Evolutionary conservation across 2,888 invertebrate genomes (phyloP).

Genomic region (Euplagia quadripunctaria): DNA sequence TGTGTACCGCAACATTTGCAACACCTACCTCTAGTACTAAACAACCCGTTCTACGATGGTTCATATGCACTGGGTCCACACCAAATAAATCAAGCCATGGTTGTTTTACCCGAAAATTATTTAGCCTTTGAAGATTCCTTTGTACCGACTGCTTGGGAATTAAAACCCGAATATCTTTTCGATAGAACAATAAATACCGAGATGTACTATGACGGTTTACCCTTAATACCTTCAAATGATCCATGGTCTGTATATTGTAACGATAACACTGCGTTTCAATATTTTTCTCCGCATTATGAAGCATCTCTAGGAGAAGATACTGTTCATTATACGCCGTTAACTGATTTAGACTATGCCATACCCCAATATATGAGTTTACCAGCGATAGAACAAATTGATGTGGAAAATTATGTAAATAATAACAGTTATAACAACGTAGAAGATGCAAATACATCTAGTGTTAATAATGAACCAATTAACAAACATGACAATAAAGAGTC

Average conservation of each 20-base stretch:
- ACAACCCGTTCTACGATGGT: constrained; percentile 85
- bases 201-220: constrained; percentile 76
- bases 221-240: constrained; percentile 78
- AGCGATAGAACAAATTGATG: constrained; percentile 66
- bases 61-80: constrained; percentile 74
- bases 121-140: constrained; percentile 86
- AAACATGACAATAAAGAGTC: constrained; percentile 50
- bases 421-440: constrained; percentile 44
- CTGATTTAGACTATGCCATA: constrained; percentile 80
- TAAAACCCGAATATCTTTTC: constrained; percentile 72
- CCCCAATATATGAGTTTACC: constrained; percentile 82
- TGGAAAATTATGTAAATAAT: constrained; percentile 58
- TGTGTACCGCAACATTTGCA: constrained; percentile 63
- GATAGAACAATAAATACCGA: constrained; percentile 70
- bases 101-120: constrained; percentile 83
- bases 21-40: constrained; percentile 78
- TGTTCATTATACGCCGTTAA: constrained; percentile 79
- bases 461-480: constrained; percentile 48
- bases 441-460: constrained; percentile 46
- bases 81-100: constrained; percentile 71
- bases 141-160: constrained; percentile 78
- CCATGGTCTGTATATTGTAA: constrained; percentile 80
- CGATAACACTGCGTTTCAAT: constrained; percentile 73
- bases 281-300: constrained; percentile 76
- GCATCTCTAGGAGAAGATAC: constrained; percentile 66